Base-by-base conservation (phyloP, 2,888 invertebrate genomes). In the Stramonita haemastoma region DNA sequence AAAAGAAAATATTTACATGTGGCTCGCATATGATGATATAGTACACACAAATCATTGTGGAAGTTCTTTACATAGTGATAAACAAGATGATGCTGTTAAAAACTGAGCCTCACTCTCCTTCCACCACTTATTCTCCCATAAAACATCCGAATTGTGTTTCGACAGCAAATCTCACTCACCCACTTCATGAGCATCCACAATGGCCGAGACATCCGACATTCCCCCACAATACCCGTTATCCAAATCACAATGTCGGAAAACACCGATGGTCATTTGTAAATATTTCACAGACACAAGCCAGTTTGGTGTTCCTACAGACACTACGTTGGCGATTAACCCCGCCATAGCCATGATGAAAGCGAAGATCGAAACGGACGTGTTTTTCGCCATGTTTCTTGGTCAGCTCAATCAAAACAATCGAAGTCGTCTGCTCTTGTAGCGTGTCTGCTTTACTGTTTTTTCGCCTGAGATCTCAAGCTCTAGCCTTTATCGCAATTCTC, bases 241-340 rank as follows among this genome's bases (percentile, higher is more conserved):
- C 36, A 90, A 83, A 87, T 92, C 91, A 84, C 92, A 92, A 83
- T 92, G 92, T 19, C 89, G 87, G 89, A 92, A 91, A 32, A 92
- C 60, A 15, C 92, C 92, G 13, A 92, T 87, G 56, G 91, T 90
- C 34, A 88, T 89, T 77, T 90, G 88, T 2, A 89, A 87, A n/a
- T 87, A 34, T 32, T 89, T 88, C 60, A 87, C 86, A 8, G 90
- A 83, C 22, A 73, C 79, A 60, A 91, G 88, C 90, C 90, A 91
- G 83, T 87, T 88, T n/a, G 90, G 86, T 0, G 89, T 90, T 4
- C 89, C 89, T 13, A 91, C 87, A 6, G 90, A 88, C 17, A 91
- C 70, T 0, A 88, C 87, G 32, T 90, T 91, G 6, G 87, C 32
- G 17, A 87, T 73, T 77, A 91, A 79, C 8, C 89, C 87, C 13